phyloP scores from a whole-genome alignment of 2,888 invertebrate genomes.

The Adela reaumurella region DNA sequence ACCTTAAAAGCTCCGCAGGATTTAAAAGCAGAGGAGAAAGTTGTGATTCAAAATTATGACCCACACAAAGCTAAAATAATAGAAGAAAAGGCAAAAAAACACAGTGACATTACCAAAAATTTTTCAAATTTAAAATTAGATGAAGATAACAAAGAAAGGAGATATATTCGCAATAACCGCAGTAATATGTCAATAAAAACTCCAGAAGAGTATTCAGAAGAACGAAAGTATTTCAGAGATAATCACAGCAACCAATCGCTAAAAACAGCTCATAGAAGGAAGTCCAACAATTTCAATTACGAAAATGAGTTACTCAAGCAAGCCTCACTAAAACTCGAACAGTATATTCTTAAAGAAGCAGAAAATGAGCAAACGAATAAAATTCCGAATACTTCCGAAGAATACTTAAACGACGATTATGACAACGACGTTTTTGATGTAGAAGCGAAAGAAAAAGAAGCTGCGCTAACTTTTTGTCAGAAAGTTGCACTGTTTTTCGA shows the following conservation, averaged over 20 bases:
- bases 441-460: slow-evolving; percentile 21
- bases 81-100: slow-evolving; percentile 35
- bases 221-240: slow-evolving; percentile 41
- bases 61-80: slow-evolving; percentile 37
- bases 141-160: slow-evolving; percentile 34
- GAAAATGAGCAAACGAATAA: slow-evolving; percentile 21
- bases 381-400: slow-evolving; percentile 30
- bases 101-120: slow-evolving; percentile 33
- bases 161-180: slow-evolving; percentile 35
- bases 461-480: slow-evolving; percentile 39
- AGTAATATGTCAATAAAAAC: slow-evolving; percentile 38
- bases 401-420: slow-evolving; percentile 21
- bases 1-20: slow-evolving; percentile 49
- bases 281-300: slow-evolving; percentile 56
- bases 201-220: slow-evolving; percentile 33
- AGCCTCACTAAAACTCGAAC: slow-evolving; percentile 50
- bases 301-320: slow-evolving; percentile 58
- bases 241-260: slow-evolving; percentile 44
- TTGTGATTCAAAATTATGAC: slow-evolving; percentile 36
- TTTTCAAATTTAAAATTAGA: slow-evolving; percentile 42
- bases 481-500: slow-evolving; percentile 66
- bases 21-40: slow-evolving; percentile 50
- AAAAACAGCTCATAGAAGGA: slow-evolving; percentile 29
- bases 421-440: slow-evolving; percentile 30
- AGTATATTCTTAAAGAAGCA: slow-evolving; percentile 38